Conservation (phyloP, 2,113 vertebrate genomes). For the Anarrhichthys ocellatus region DNA sequence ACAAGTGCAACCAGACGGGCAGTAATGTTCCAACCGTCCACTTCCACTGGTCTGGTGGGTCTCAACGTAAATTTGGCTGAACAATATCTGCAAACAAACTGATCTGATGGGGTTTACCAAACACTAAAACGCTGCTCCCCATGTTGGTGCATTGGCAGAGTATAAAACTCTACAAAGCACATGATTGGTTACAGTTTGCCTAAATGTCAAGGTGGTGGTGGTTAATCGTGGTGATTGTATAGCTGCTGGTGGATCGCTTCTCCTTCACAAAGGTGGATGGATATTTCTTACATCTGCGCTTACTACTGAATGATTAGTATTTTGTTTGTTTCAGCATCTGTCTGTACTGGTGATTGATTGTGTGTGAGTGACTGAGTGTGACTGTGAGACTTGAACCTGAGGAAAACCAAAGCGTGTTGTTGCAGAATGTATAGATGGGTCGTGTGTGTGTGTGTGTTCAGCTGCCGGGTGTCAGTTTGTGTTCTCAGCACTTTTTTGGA, state of each 20-base stretch:
- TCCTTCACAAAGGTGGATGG: background rate
- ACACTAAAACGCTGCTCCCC: conserved; percentile 36
- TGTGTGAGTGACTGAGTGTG: background rate
- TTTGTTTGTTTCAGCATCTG: conserved; percentile 3
- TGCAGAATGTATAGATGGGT: conserved; percentile 43
- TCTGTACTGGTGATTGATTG: background rate
- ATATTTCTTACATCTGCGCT: conserved; percentile 3
- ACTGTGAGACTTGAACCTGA: conserved; percentile 11
- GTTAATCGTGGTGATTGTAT: background rate
- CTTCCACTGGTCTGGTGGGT: background rate
- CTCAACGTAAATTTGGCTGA: background rate
- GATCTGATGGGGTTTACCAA: background rate
- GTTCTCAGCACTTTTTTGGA: conserved; percentile 55
- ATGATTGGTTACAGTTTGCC: background rate
- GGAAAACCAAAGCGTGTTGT: conserved; percentile 62
- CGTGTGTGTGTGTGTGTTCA: background rate
- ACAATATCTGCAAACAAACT: conserved; percentile 13
- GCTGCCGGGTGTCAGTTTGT: conserved; percentile 2
- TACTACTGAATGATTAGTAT: conserved; percentile 56
- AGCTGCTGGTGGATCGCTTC: conserved; percentile 40
- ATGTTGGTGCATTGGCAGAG: background rate
- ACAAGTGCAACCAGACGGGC: background rate
- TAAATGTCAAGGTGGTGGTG: background rate
- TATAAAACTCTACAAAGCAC: conserved; percentile 34
- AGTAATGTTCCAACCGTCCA: background rate